A percentile compares a stretch with the other conserved stretches of the same genome.
Conservation (phyloP, 2,113 vertebrate genomes). For the Hystrix brachyura region DNA sequence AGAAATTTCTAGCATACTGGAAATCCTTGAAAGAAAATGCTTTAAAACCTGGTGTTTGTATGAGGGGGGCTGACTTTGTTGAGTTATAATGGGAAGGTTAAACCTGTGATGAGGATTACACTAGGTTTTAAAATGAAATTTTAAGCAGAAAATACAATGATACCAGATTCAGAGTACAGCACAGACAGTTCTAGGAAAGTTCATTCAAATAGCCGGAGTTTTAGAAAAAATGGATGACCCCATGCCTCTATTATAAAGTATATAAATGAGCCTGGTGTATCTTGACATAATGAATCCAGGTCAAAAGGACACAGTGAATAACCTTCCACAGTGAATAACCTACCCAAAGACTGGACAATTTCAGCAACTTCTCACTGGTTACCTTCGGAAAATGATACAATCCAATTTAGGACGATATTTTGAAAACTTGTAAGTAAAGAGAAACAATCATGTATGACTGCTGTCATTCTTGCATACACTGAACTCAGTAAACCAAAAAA, state of each 20-base stretch:
- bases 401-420: neutral
- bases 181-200: neutral
- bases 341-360: neutral
- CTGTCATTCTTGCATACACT: neutral
- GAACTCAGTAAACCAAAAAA: conserved; percentile 47
- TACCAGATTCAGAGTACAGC: neutral
- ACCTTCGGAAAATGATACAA: neutral
- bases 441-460: neutral
- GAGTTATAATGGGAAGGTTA: neutral
- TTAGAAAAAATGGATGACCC: neutral
- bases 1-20: neutral
- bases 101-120: neutral
- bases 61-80: neutral
- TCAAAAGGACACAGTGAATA: neutral
- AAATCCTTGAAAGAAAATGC: neutral
- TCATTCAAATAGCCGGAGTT: neutral
- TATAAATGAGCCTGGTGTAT: neutral
- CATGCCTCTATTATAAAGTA: neutral
- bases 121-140: neutral
- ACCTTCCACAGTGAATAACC: neutral
- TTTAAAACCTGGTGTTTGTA: neutral
- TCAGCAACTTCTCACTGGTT: neutral
- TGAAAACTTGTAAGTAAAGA: neutral
- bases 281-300: neutral
- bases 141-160: neutral